Conservation (phyloP, 1,140 invertebrate genomes). For the Bombus breviceps region DNA sequence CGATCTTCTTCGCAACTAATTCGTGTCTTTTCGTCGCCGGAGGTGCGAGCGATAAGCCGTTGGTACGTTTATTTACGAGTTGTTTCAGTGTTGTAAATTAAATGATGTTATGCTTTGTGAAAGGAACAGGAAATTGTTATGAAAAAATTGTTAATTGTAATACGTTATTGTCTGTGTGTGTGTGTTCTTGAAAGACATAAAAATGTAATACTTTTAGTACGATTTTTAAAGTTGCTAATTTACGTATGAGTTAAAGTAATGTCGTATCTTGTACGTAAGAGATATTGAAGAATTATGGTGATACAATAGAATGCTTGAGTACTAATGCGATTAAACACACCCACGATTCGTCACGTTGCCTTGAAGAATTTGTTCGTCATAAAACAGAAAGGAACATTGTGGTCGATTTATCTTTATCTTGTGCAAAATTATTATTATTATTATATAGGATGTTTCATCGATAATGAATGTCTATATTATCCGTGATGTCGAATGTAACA, state of each 20-base stretch:
- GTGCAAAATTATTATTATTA: background rate
- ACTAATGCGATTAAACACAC: constrained; percentile 23
- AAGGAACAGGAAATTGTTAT: no score
- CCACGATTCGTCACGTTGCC: constrained; percentile 35
- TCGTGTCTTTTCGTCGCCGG: no score
- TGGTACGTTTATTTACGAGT: background rate
- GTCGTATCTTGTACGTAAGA: background rate
- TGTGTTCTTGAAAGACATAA: background rate
- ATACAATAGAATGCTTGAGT: background rate
- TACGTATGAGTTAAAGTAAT: no score
- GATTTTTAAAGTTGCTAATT: background rate
- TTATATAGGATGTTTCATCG: background rate
- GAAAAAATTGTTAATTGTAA: background rate
- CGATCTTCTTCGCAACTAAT: background rate
- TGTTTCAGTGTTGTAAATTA: no score
- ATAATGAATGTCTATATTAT: background rate
- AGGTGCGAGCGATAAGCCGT: background rate
- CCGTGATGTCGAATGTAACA: background rate
- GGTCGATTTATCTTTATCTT: background rate
- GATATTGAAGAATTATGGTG: background rate
- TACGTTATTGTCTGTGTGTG: no score
- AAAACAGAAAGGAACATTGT: background rate
- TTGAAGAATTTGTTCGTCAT: constrained; percentile 15
- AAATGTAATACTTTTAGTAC: background rate
- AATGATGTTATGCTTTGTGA: background rate